Percentiles rank a stretch among this genome's conserved stretches.
Conservation (phyloP, 2,797 vertebrate species). For the Ceryle rudis region DNA sequence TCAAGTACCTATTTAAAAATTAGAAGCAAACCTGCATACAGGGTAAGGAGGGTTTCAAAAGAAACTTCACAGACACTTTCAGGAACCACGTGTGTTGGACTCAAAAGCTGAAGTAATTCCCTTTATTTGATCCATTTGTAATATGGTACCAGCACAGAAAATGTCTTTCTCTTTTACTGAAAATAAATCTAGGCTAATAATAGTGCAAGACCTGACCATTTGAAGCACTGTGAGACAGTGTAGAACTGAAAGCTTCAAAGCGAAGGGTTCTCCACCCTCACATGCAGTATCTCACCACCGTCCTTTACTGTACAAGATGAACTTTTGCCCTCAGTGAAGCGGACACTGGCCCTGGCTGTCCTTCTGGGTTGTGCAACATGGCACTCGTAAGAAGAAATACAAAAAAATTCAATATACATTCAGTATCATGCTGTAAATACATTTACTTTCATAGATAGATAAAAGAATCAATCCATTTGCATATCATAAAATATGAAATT, state of each 20-base stretch:
- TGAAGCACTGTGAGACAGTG: background rate
- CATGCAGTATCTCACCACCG: background rate
- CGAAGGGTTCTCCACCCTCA: background rate
- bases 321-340: background rate
- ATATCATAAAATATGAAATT: background rate
- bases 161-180: background rate
- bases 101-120: background rate
- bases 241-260: background rate
- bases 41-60: background rate
- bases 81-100: background rate
- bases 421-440: background rate
- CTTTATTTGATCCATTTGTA: rapidly evolving
- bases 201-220: background rate
- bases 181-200: background rate
- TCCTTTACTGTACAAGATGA: background rate
- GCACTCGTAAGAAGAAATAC: background rate
- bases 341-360: background rate
- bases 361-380: background rate
- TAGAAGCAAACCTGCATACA: background rate
- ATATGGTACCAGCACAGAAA: background rate
- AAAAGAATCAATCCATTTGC: background rate
- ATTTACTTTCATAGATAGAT: background rate
- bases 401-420: background rate
- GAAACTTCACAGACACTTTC: background rate
- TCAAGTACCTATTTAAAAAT: background rate